Evolutionary conservation across 2,888 invertebrate genomes (phyloP).

Genomic region (Oegoconia quadripuncta): DNA sequence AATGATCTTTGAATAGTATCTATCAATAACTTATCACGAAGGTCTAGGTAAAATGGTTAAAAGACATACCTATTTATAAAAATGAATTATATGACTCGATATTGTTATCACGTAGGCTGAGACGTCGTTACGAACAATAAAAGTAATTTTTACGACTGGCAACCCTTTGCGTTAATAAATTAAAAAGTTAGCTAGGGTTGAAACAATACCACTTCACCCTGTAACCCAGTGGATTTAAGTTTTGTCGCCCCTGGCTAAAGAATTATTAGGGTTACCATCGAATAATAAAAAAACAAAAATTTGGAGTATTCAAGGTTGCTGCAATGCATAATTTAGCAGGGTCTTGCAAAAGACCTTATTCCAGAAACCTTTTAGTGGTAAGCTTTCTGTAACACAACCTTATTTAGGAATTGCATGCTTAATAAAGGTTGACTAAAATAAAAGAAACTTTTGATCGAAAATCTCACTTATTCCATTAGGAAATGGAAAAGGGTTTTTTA

Average conservation of each 20-base stretch:
- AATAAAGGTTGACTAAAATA: too few relatives aligned
- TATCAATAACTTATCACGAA: conserved; percentile 13
- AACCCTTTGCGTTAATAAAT: conserved; percentile 76
- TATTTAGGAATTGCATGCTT: too few relatives aligned
- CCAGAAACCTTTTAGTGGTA: too few relatives aligned
- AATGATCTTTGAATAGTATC: conserved; percentile 17
- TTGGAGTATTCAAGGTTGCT: too few relatives aligned
- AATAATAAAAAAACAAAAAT: neutral
- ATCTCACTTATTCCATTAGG: too few relatives aligned
- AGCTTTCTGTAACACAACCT: too few relatives aligned
- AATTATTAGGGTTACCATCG: conserved; percentile 32
- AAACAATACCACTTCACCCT: conserved; percentile 73
- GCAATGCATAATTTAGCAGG: too few relatives aligned
- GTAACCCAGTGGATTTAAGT: conserved; percentile 61
- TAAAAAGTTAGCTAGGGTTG: conserved; percentile 62
- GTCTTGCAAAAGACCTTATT: too few relatives aligned
- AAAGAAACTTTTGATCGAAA: too few relatives aligned
- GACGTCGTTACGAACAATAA: conserved; percentile 77
- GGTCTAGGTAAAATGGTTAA: conserved; percentile 34
- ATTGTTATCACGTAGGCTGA: conserved; percentile 77
- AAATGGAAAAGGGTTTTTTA: too few relatives aligned
- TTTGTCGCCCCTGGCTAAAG: conserved; percentile 55
- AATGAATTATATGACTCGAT: conserved; percentile 63
- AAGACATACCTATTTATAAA: conserved; percentile 37
- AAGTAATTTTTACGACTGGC: conserved; percentile 76